phyloP scores from a whole-genome alignment of 2,888 invertebrate species.

The Hydroisotoma schaefferi region DNA sequence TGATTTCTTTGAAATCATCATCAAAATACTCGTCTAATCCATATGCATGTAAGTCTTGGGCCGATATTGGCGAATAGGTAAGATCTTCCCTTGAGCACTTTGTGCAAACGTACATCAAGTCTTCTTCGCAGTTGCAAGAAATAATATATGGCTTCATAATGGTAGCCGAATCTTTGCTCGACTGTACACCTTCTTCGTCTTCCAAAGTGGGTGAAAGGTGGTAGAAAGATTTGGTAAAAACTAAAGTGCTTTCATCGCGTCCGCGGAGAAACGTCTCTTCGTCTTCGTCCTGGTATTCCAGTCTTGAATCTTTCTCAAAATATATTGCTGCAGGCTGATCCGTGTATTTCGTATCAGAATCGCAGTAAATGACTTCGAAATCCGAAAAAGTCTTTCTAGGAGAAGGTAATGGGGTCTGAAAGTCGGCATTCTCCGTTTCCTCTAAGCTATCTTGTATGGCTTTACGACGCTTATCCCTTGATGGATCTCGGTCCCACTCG shows the following conservation, averaged over 20 bases:
- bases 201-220: not conserved
- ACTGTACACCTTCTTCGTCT: not conserved
- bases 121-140: not conserved
- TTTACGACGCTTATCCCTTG: not conserved
- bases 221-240: constrained; percentile 1
- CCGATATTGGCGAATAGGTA: not conserved
- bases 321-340: not conserved
- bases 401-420: not conserved
- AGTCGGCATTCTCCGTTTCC: not conserved
- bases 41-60: not conserved
- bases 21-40: constrained; percentile 13
- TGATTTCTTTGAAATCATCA: constrained; percentile 16
- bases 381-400: too few species aligned
- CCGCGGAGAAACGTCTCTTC: too few species aligned
- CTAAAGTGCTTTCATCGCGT: too few species aligned
- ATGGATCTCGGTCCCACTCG: not conserved
- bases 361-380: too few species aligned
- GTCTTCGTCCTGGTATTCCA: not conserved
- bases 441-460: not conserved
- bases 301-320: not conserved
- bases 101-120: not conserved
- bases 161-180: too few species aligned
- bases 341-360: too few species aligned
- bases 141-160: too few species aligned
- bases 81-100: not conserved